Evolutionary conservation across 2,888 invertebrate genomes (phyloP), one percentile per base, ranked within the genome.

Genomic region (Furcula furcula): DNA sequence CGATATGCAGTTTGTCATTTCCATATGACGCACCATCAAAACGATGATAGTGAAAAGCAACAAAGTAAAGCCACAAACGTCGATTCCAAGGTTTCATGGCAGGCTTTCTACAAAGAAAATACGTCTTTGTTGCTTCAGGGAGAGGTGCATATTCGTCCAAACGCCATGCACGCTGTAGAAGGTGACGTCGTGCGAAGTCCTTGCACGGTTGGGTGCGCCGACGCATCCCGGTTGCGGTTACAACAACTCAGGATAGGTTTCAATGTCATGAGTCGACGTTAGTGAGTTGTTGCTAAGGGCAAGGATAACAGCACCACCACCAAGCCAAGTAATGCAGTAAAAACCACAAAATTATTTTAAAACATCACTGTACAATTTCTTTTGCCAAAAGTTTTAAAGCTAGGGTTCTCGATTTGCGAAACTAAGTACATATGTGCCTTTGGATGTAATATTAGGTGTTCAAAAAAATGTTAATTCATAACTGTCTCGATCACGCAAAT

Each of bases 221-320:
- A 68, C 75, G 74, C 76, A 79, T 78, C 82, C 73, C 73, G 79
- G 75, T 70, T 88, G 76, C 64, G 75, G 77, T 82, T 85, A 82
- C 84, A 78, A 76, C 82, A 67, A 76, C 78, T 77, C 63, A 55
- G 77, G 77, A 81, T 78, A 69, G 57, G 66, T 84, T 86, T 84
- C 86, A 84, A 76, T 79, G 86, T 76, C 76, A 57, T 51, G 60
- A 51, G 47, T 52, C 72, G 71, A 75, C 67, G 68, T 59, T 46
- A 60, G 54, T 67, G 68, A 64, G 69, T 67, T 75, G 80, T 79
- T 73, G 65, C 76, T 77, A 77, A 67, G 74, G 61, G 67, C 64
- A 66, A 53, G 60, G 56, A 63, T 67, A 63, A 64, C 55, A 53
- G 49, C 38, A 43, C 50, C 40, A 50, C 45, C 40, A 34, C 12